These are phyloP conservation scores for Drosophila seclusa DNA, from an alignment of 2,888 invertebrate species.

Conservation along the genomic window DNA sequence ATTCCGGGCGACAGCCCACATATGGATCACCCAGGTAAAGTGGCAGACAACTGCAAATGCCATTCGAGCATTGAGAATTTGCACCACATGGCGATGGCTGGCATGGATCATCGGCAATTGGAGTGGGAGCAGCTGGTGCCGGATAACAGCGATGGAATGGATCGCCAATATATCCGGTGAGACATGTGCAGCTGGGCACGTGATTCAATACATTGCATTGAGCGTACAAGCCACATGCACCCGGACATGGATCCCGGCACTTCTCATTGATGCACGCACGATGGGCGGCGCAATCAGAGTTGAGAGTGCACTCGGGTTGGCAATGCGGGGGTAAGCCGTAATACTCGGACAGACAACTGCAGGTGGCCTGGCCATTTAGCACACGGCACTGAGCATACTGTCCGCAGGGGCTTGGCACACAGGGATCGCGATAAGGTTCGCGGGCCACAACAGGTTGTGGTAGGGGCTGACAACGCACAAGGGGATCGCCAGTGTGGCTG, in stretches of 20 bases:
- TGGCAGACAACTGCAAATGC: conserved; percentile 89
- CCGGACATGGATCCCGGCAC: conserved; percentile 90
- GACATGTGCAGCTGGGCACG: conserved; percentile 89
- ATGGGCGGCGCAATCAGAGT: conserved; percentile 89
- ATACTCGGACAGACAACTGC: conserved; percentile 88
- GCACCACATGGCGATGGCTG: conserved; percentile 89
- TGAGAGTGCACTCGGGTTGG: conserved; percentile 89
- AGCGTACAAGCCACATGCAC: conserved; percentile 90
- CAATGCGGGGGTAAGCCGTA: conserved; percentile 90
- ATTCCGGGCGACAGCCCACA: conserved; percentile 91
- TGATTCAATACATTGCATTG: conserved; percentile 90
- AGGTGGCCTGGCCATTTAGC: conserved; percentile 87
- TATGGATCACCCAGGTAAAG: conserved; percentile 88
- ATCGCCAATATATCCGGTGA: conserved; percentile 89
- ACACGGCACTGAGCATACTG: conserved; percentile 89
- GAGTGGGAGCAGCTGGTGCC: conserved; percentile 31
- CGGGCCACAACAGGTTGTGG: conserved; percentile 47
- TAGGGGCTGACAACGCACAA: conserved; percentile 87
- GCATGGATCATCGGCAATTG: conserved; percentile 87
- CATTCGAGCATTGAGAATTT: conserved; percentile 88
- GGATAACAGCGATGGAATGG: conserved; percentile 88
- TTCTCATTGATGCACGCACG: conserved; percentile 89
- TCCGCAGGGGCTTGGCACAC: conserved; percentile 89
- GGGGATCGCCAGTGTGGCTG: conserved; percentile 90
- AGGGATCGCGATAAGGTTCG: conserved; percentile 86